Evolutionary conservation across 2,113 vertebrate genomes (phyloP).

Genomic region (Odontophorus gujanensis): DNA sequence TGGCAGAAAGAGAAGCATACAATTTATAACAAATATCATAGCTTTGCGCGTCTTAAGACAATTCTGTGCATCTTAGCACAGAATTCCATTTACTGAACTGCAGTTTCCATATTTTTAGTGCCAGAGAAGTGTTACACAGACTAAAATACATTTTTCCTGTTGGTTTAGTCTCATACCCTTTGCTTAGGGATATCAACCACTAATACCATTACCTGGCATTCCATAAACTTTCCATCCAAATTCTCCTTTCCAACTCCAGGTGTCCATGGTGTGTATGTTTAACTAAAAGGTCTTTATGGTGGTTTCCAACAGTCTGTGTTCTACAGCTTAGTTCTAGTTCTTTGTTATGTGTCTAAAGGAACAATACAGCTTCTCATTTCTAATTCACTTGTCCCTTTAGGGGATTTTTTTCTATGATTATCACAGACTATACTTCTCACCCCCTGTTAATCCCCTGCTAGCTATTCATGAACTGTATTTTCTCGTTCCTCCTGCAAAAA

Average conservation of each 20-base stretch:
- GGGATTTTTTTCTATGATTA: not conserved
- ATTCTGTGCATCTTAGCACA: not conserved
- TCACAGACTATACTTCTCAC: not conserved
- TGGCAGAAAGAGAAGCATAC: not conserved
- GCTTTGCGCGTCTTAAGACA: not conserved
- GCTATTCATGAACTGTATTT: not conserved
- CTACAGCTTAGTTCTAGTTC: not conserved
- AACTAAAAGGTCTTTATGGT: not conserved
- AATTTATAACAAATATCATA: not conserved
- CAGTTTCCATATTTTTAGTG: not conserved
- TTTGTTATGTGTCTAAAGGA: not conserved
- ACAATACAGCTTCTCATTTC: not conserved
- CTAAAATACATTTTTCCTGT: not conserved
- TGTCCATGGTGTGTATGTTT: not conserved
- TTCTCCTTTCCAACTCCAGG: not conserved
- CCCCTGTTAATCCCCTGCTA: conserved; percentile 19
- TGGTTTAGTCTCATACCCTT: not conserved
- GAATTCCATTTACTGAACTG: not conserved
- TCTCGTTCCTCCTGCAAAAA: not conserved
- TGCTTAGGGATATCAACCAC: not conserved
- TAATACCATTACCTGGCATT: not conserved
- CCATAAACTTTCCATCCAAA: not conserved
- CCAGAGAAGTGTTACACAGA: not conserved
- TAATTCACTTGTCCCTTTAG: conserved; percentile 7
- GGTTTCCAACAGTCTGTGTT: not conserved